Conservation (phyloP, 1,140 invertebrate species). For the Eurytemora carolleeae region DNA sequence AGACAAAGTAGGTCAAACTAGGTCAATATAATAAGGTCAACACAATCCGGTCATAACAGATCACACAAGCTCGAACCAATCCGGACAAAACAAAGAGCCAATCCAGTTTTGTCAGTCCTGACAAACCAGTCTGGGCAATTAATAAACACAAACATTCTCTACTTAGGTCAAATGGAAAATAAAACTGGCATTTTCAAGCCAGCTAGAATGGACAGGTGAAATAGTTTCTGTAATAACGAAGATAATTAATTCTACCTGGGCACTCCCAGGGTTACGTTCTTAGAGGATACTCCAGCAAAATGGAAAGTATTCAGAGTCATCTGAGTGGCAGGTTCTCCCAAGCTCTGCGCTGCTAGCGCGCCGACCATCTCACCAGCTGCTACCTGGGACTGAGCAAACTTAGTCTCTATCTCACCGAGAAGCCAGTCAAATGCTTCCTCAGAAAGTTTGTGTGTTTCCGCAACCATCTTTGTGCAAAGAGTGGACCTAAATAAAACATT, state of each 20-base stretch:
- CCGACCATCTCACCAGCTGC: slow-evolving; percentile 97
- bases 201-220: too few relatives aligned
- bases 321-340: slow-evolving; percentile 97
- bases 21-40: too few relatives aligned
- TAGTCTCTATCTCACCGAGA: slow-evolving; percentile 93
- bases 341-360: slow-evolving; percentile 86
- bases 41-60: too few relatives aligned
- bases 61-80: too few relatives aligned
- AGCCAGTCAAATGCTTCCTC: slow-evolving; percentile 98
- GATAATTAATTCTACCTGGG: slow-evolving; percentile 38
- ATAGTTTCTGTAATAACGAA: too few relatives aligned
- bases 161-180: too few relatives aligned
- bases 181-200: too few relatives aligned
- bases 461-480: slow-evolving; percentile 80
- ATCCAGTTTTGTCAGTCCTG: too few relatives aligned
- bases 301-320: slow-evolving; percentile 99
- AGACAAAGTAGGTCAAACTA: too few relatives aligned
- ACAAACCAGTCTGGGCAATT: too few relatives aligned
- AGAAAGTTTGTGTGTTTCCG: slow-evolving; percentile 81
- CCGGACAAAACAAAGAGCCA: too few relatives aligned
- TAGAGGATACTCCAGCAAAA: slow-evolving; percentile 98
- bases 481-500: slow-evolving; percentile 81
- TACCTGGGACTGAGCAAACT: slow-evolving; percentile 30
- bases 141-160: too few relatives aligned
- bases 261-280: slow-evolving; percentile 98